Conservation (phyloP, 2,797 vertebrate genomes). For the Lindbergichthys nudifrons region DNA sequence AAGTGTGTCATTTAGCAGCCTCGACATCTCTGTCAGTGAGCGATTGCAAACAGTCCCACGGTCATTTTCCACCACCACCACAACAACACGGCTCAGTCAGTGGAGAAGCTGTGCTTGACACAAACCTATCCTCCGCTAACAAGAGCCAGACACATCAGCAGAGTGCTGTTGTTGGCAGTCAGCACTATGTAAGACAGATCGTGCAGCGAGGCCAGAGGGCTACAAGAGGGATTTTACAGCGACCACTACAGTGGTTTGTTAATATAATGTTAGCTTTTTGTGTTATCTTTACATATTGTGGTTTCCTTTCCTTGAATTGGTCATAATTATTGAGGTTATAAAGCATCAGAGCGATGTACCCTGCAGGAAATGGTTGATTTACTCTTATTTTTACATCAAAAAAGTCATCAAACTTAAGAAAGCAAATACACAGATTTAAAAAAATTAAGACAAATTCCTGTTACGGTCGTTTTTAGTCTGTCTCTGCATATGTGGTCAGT, state of each 20-base stretch:
- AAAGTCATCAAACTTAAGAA: slow-evolving; percentile 2
- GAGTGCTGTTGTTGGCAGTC: slow-evolving; percentile 82
- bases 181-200: slow-evolving; percentile 74
- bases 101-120: slow-evolving; percentile 66
- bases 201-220: slow-evolving; percentile 62
- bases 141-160: slow-evolving; percentile 80
- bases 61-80: slow-evolving; percentile 67
- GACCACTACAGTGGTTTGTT: slow-evolving; percentile 69
- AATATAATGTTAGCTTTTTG: slow-evolving; percentile 76
- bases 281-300: slow-evolving; percentile 70
- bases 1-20: slow-evolving; percentile 73
- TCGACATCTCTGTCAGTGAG: slow-evolving; percentile 69
- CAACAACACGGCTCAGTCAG: slow-evolving; percentile 62
- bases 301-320: slow-evolving; percentile 67
- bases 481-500: slow-evolving; percentile 6
- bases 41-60: slow-evolving; percentile 52
- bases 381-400: slow-evolving; percentile 18
- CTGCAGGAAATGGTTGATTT: slow-evolving; percentile 39
- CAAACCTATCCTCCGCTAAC: slow-evolving; percentile 77
- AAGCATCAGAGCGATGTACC: slow-evolving; percentile 38
- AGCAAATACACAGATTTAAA: neutral
- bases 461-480: slow-evolving; percentile 3
- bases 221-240: slow-evolving; percentile 57
- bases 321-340: slow-evolving; percentile 66
- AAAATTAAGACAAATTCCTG: neutral